Percentiles rank a stretch among this genome's conserved stretches.
These are phyloP conservation scores for Strix occidentalis DNA, from an alignment of 2,797 vertebrate genomes.

Conservation along the genomic window DNA sequence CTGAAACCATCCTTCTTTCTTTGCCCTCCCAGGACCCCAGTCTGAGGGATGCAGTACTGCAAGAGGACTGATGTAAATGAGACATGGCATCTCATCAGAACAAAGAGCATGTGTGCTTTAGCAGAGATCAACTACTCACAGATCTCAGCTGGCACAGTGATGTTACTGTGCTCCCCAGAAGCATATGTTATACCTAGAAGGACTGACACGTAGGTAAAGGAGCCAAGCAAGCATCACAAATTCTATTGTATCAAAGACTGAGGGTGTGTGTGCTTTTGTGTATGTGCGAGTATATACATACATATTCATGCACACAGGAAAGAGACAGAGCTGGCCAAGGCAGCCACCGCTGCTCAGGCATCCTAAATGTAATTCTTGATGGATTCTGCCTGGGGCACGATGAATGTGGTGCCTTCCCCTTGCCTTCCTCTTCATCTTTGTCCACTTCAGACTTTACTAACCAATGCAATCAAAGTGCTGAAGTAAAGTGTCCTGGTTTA, in stretches of 20 bases:
- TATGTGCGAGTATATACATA: not conserved
- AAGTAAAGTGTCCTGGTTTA: too few relatives aligned
- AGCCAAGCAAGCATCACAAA: not conserved
- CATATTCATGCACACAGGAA: rapidly evolving
- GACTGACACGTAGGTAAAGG: not conserved
- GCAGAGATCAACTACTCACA: not conserved
- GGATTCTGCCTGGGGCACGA: not conserved
- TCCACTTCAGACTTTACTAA: not conserved
- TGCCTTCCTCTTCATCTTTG: not conserved
- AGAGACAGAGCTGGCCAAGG: not conserved
- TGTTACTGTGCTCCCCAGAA: not conserved
- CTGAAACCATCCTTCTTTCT: not conserved
- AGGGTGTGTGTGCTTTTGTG: not conserved
- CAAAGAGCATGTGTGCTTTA: not conserved
- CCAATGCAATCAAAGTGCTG: not conserved
- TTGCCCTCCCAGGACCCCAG: not conserved
- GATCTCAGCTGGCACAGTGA: not conserved
- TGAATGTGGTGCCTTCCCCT: not conserved
- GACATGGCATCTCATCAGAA: not conserved
- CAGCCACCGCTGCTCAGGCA: not conserved
- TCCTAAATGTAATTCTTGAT: not conserved
- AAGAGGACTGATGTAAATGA: not conserved
- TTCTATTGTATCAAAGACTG: not conserved
- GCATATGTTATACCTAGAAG: not conserved
- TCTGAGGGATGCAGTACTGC: not conserved